Conservation (phyloP, 37 sponge, comb jelly and placozoan species). For the Aphrocallistes beatrix region DNA sequence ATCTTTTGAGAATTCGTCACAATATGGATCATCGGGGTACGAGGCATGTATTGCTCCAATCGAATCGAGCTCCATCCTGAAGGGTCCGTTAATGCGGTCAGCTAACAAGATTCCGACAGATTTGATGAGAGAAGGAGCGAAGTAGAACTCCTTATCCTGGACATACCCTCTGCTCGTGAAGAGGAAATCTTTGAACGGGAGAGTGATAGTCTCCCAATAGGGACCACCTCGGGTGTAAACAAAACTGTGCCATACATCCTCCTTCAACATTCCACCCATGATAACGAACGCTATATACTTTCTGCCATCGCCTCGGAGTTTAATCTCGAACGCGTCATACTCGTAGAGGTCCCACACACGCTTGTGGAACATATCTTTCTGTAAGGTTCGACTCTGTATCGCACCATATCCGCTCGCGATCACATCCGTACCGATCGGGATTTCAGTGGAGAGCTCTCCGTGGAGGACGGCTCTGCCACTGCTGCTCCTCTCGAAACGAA, state of each 20-base stretch:
- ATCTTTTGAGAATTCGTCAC: not conserved
- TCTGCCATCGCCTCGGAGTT: conserved; percentile 73
- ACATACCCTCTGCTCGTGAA: conserved; percentile 73
- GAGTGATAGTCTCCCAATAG: conserved; percentile 69
- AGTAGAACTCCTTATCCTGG: conserved; percentile 49
- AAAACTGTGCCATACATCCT: conserved; percentile 74
- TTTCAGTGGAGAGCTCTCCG: conserved; percentile 41
- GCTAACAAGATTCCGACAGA: conserved; percentile 73
- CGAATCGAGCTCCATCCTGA: conserved; percentile 64
- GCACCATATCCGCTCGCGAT: conserved; percentile 68
- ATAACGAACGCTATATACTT: conserved; percentile 49
- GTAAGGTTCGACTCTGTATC: conserved; percentile 22
- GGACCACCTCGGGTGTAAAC: conserved; percentile 85
- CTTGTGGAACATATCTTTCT: conserved; percentile 32
- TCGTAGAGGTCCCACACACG: conserved; percentile 43
- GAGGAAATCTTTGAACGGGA: conserved; percentile 65
- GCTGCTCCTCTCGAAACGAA: conserved; percentile 33
- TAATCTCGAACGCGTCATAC: conserved; percentile 68
- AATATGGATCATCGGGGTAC: not conserved
- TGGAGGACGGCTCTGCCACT: conserved; percentile 51
- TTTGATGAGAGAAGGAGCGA: conserved; percentile 28
- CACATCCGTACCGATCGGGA: conserved; percentile 21
- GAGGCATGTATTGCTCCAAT: conserved; percentile 42
- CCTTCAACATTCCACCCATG: conserved; percentile 35
- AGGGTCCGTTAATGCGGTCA: conserved; percentile 71